These are phyloP conservation scores for Nephotettix cincticeps DNA, from an alignment of 1,140 invertebrate species.

Conservation along the genomic window DNA sequence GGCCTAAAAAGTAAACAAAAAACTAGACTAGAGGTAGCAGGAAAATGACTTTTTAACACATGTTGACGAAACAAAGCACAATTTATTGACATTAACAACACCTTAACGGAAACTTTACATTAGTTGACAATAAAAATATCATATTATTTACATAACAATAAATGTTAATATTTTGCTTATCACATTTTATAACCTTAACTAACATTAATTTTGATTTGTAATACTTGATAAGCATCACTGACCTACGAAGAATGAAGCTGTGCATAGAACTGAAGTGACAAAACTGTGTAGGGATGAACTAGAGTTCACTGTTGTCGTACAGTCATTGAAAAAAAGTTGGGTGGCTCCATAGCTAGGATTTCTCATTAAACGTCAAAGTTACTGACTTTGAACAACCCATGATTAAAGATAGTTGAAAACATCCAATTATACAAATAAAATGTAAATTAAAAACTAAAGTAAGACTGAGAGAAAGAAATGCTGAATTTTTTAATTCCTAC, in stretches of 20 bases:
- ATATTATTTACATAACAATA: constrained; percentile 7
- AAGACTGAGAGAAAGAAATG: too few species aligned
- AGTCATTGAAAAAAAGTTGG: neutral
- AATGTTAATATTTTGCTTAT: neutral
- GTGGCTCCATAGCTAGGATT: neutral
- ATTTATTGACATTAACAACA: constrained; percentile 11
- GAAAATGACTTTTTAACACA: too few species aligned
- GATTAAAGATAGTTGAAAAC: too few species aligned
- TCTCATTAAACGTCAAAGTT: neutral
- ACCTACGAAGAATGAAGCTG: neutral
- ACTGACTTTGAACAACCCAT: neutral
- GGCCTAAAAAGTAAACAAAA: too few species aligned
- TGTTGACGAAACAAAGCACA: neutral
- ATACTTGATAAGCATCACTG: neutral
- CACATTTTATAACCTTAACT: neutral
- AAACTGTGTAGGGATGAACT: neutral
- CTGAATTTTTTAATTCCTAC: too few species aligned
- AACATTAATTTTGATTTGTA: constrained; percentile 2
- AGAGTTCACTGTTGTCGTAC: neutral
- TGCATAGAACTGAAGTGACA: neutral
- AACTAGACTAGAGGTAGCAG: too few species aligned
- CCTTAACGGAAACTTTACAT: neutral
- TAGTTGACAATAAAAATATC: constrained; percentile 5
- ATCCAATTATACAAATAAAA: too few species aligned
- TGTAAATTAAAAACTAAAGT: too few species aligned